These are phyloP conservation scores for Clivina fossor DNA, from an alignment of 2,888 invertebrate genomes.

Conservation along the genomic window DNA sequence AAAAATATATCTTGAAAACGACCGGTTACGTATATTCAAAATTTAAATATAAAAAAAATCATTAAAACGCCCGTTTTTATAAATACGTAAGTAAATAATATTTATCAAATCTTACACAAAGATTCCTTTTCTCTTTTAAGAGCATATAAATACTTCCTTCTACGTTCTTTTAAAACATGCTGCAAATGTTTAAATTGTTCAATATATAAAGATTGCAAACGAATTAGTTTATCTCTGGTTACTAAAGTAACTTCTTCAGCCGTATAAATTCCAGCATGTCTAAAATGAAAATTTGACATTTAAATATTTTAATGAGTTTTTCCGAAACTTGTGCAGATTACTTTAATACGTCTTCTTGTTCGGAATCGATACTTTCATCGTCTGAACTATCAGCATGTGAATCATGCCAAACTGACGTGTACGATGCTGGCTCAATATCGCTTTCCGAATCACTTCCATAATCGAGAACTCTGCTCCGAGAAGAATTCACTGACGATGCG, in stretches of 20 bases:
- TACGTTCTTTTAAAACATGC: constrained; percentile 68
- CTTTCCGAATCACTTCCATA: constrained; percentile 76
- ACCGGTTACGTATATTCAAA: too few species aligned
- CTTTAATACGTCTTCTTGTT: constrained; percentile 75
- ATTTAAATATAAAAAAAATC: too few species aligned
- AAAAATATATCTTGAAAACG: too few species aligned
- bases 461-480: constrained; percentile 63
- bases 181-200: constrained; percentile 79
- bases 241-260: constrained; percentile 83
- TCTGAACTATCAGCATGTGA: constrained; percentile 71
- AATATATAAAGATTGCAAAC: constrained; percentile 79
- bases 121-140: constrained; percentile 79
- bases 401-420: constrained; percentile 65
- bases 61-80: background rate
- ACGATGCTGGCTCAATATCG: constrained; percentile 66
- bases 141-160: constrained; percentile 71
- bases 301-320: background rate
- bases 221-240: constrained; percentile 71
- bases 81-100: background rate
- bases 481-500: constrained; percentile 56
- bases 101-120: constrained; percentile 47
- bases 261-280: constrained; percentile 86
- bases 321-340: too few species aligned
- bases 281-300: constrained; percentile 51
- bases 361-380: constrained; percentile 75